These are phyloP conservation scores for Vulpes vulpes DNA, from an alignment of 2,113 vertebrate species.

Conservation along the genomic window DNA sequence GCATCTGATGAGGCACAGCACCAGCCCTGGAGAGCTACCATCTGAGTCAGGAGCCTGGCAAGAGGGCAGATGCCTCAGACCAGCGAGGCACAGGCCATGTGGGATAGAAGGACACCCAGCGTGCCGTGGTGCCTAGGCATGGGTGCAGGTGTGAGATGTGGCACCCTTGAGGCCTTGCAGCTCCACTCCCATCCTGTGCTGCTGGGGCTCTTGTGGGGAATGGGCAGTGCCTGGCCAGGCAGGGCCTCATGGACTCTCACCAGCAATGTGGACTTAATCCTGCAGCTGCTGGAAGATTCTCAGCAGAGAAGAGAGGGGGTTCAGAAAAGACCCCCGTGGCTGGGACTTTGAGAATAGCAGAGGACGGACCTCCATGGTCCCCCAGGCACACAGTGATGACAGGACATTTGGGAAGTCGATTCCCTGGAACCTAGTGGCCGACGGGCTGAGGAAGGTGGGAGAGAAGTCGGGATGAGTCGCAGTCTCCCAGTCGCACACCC, in stretches of 20 bases:
- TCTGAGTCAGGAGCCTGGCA: not conserved
- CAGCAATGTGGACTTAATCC: not conserved
- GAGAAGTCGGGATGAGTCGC: too few relatives aligned
- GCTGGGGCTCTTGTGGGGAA: not conserved
- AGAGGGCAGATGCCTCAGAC: not conserved
- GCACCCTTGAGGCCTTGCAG: not conserved
- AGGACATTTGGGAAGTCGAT: not conserved
- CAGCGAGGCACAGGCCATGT: not conserved
- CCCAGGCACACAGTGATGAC: fast-evolving
- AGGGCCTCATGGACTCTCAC: not conserved
- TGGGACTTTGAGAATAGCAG: not conserved
- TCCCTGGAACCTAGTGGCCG: not conserved
- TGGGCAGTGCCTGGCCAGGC: not conserved
- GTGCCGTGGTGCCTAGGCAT: not conserved
- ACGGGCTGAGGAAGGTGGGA: not conserved
- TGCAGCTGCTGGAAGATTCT: not conserved
- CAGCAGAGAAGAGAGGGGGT: not conserved
- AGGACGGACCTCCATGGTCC: not conserved
- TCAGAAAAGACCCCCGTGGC: not conserved
- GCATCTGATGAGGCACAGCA: not conserved
- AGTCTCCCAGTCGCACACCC: too few relatives aligned
- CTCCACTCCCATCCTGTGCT: not conserved
- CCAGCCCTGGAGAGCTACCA: fast-evolving
- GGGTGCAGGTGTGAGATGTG: not conserved
- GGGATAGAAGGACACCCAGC: not conserved